phyloP scores from a whole-genome alignment of 2,113 vertebrate genomes.

The Marmota monax region DNA sequence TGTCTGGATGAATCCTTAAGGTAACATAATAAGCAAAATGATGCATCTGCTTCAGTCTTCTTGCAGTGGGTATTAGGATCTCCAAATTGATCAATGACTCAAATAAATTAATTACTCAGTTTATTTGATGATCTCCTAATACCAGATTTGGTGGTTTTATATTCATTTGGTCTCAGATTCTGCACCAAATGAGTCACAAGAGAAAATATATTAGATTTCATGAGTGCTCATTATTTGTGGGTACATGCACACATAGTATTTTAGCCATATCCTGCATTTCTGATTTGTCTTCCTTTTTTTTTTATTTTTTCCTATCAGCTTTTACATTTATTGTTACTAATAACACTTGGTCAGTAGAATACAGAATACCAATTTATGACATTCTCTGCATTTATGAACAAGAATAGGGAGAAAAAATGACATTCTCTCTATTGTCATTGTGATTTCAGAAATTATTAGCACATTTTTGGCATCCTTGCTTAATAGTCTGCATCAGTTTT shows the following conservation, averaged over 20 bases:
- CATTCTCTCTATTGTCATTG: constrained; percentile 54
- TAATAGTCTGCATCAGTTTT: constrained; percentile 64
- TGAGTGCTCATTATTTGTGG: background rate
- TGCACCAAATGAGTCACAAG: background rate
- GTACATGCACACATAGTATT: background rate
- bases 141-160: background rate
- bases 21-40: background rate
- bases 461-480: constrained; percentile 61
- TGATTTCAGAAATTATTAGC: constrained; percentile 62
- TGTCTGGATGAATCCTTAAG: constrained; percentile 15
- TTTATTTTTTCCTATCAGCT: background rate
- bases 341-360: background rate
- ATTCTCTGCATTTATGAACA: constrained; percentile 39
- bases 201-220: background rate
- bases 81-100: background rate
- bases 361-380: background rate
- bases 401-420: background rate
- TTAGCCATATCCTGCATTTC: background rate
- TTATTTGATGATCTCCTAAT: constrained; percentile 12
- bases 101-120: background rate
- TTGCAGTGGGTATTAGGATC: background rate
- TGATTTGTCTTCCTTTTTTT: background rate
- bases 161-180: background rate
- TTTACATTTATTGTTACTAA: constrained; percentile 19
- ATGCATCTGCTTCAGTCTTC: background rate